Evolutionary conservation across 2,888 invertebrate species (phyloP).

Genomic region (Mylabris sibirica): DNA sequence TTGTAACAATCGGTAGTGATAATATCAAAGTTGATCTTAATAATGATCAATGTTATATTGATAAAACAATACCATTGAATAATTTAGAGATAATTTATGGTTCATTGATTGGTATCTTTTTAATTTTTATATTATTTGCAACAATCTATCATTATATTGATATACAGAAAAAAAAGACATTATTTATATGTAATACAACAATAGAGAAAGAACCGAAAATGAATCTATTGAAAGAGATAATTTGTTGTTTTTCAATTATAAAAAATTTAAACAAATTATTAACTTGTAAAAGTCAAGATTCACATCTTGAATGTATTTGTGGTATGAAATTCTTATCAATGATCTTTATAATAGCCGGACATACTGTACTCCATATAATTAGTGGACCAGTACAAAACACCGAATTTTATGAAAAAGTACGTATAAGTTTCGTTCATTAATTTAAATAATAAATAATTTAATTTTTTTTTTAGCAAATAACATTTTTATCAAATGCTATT

Average conservation of each 20-base stretch:
- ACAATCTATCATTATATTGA: slow-evolving; percentile 48
- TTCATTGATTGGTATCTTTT: slow-evolving; percentile 41
- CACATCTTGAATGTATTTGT: slow-evolving; percentile 68
- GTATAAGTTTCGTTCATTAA: slow-evolving; percentile 22
- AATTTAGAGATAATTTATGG: slow-evolving; percentile 57
- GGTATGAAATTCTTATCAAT: slow-evolving; percentile 72
- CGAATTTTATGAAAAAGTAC: slow-evolving; percentile 69
- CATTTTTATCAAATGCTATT: slow-evolving; percentile 67
- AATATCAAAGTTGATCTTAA: slow-evolving; percentile 43
- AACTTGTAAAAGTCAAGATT: slow-evolving; percentile 65
- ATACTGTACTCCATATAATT: slow-evolving; percentile 71
- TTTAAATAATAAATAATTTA: no score
- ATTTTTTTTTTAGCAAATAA: slow-evolving; percentile 63
- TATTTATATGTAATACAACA: slow-evolving; percentile 42
- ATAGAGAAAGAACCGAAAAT: slow-evolving; percentile 24
- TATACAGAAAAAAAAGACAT: slow-evolving; percentile 41
- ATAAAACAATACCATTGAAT: slow-evolving; percentile 52
- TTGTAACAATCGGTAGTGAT: slow-evolving; percentile 42
- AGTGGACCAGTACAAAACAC: slow-evolving; percentile 74
- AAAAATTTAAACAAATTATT: slow-evolving; percentile 69
- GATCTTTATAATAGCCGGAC: slow-evolving; percentile 72
- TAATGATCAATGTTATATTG: slow-evolving; percentile 46
- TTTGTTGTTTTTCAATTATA: slow-evolving; percentile 68
- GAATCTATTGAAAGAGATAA: slow-evolving; percentile 42
- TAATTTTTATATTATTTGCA: slow-evolving; percentile 46